Conservation (phyloP, 2,888 invertebrate species). For the Cataglyphis cursor region DNA sequence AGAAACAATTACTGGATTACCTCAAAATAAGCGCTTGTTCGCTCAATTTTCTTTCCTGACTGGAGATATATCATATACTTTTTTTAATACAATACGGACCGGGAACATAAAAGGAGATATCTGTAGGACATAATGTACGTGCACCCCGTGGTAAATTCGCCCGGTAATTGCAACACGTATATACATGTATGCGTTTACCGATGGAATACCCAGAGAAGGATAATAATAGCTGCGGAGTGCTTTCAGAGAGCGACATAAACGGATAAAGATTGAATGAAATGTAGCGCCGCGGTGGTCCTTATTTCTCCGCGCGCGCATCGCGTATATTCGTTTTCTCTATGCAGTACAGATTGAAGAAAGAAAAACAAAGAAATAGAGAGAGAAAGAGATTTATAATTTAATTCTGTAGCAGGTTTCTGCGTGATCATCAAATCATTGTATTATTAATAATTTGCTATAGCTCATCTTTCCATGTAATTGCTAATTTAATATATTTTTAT, state of each 20-base stretch:
- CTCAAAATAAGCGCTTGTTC: background rate
- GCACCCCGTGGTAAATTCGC: slow-evolving; percentile 44
- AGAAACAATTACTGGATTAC: background rate
- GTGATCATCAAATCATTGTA: slow-evolving; percentile 17
- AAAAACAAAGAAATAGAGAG: background rate
- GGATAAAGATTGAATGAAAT: slow-evolving; percentile 53
- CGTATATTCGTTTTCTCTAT: slow-evolving; percentile 27
- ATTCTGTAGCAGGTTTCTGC: slow-evolving; percentile 16
- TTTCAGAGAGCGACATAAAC: slow-evolving; percentile 52
- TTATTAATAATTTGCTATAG: background rate
- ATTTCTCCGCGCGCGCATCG: background rate
- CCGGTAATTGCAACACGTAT: slow-evolving; percentile 49
- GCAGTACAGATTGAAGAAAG: background rate
- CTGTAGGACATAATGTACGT: slow-evolving; percentile 4
- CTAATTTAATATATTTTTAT: slow-evolving; percentile 25
- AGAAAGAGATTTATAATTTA: slow-evolving; percentile 31
- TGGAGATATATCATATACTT: background rate
- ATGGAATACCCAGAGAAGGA: slow-evolving; percentile 40
- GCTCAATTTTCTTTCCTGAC: background rate
- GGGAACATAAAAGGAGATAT: slow-evolving; percentile 35
- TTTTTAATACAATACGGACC: background rate
- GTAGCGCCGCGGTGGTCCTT: slow-evolving; percentile 26
- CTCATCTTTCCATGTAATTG: slow-evolving; percentile 7
- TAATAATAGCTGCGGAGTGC: slow-evolving; percentile 48
- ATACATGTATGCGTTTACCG: slow-evolving; percentile 28